These are phyloP conservation scores for Salvelinus fontinalis DNA, from an alignment of 2,113 vertebrate species.

Conservation along the genomic window DNA sequence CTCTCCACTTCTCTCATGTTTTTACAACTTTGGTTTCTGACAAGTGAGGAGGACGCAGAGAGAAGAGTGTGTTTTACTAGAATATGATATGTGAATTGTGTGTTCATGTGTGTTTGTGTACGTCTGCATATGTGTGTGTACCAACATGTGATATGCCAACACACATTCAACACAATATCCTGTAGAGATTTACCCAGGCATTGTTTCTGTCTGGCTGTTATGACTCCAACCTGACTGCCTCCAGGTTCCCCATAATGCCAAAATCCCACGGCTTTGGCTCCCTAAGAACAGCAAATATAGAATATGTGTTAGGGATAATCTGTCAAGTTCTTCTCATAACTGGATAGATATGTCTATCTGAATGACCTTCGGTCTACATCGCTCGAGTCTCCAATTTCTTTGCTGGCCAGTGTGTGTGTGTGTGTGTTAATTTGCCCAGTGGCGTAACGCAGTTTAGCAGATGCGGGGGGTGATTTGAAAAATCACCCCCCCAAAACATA, in stretches of 20 bases:
- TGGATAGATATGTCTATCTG: conserved; percentile 62
- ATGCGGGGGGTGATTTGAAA: too few relatives aligned
- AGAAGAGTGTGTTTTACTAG: conserved; percentile 30
- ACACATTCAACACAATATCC: conserved; percentile 53
- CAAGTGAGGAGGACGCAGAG: conserved; percentile 21
- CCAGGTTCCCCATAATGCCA: conserved; percentile 27
- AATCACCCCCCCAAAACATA: too few relatives aligned
- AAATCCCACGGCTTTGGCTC: conserved; percentile 28
- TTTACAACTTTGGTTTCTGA: conserved; percentile 27
- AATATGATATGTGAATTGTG: conserved; percentile 8
- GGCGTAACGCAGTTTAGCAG: too few relatives aligned
- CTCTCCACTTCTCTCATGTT: conserved; percentile 35
- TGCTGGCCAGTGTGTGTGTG: conserved; percentile 17
- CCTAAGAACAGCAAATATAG: conserved; percentile 58
- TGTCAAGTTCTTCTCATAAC: conserved; percentile 38
- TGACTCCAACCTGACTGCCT: conserved; percentile 12
- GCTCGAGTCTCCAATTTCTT: conserved; percentile 57
- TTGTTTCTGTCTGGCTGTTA: conserved; percentile 57
- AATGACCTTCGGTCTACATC: conserved; percentile 60
- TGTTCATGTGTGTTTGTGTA: neutral
- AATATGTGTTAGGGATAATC: conserved; percentile 48
- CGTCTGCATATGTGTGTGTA: neutral
- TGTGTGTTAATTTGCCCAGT: neutral
- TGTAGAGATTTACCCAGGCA: conserved; percentile 51
- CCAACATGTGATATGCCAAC: conserved; percentile 50